A percentile compares a stretch with the other conserved stretches of the same genome.
phyloP scores from a whole-genome alignment of 2,888 invertebrate genomes.

The Hypomecis atomaria region DNA sequence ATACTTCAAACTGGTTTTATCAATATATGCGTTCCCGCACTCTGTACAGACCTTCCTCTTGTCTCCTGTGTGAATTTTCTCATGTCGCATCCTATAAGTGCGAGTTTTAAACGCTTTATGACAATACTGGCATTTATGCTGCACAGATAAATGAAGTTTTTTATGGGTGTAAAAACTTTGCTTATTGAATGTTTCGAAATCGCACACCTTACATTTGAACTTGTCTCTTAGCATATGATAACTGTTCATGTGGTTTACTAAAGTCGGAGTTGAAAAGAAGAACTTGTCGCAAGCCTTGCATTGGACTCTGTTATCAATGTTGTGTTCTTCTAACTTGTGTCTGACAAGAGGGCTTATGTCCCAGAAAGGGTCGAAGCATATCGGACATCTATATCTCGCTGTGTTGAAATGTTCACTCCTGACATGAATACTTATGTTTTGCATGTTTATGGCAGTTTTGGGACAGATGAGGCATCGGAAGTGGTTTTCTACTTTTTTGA shows the following conservation, averaged over 20 bases:
- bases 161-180: constrained; percentile 8
- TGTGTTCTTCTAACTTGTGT: constrained; percentile 58
- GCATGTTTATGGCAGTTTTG: background rate
- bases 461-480: constrained; percentile 3
- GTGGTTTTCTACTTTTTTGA: background rate
- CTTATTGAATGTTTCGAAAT: constrained; percentile 7
- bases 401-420: background rate
- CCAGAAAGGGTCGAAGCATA: background rate
- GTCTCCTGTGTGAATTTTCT: constrained; percentile 72
- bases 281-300: constrained; percentile 42
- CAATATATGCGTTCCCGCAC: constrained; percentile 74
- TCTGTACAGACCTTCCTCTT: constrained; percentile 64
- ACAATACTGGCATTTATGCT: constrained; percentile 68
- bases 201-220: constrained; percentile 29
- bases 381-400: background rate
- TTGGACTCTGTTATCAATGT: constrained; percentile 42
- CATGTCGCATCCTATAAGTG: constrained; percentile 59
- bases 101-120: constrained; percentile 68
- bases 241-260: background rate
- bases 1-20: constrained; percentile 75
- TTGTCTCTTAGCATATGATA: constrained; percentile 30
- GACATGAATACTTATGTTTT: background rate
- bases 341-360: background rate
- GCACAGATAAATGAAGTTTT: background rate
- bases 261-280: constrained; percentile 21